Percentiles rank a stretch among this genome's conserved stretches.
Conservation (phyloP, 2,113 vertebrate genomes). For the Burhinus oedicnemus region DNA sequence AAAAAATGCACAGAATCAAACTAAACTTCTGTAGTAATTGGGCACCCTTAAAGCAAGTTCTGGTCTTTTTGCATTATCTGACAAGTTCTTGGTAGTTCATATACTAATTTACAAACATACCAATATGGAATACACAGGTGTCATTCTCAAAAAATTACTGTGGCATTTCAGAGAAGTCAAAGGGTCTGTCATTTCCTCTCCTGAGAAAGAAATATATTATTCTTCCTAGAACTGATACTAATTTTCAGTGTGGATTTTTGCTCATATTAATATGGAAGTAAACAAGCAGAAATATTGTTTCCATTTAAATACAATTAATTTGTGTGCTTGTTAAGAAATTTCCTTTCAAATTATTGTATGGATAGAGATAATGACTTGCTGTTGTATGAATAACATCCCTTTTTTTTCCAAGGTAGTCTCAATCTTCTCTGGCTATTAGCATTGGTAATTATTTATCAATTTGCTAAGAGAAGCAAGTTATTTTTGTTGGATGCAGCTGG, state of each 20-base stretch:
- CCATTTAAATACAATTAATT: neutral
- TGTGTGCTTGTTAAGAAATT: neutral
- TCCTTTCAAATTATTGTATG: neutral
- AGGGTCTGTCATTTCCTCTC: neutral
- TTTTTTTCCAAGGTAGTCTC: neutral
- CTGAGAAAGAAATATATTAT: neutral
- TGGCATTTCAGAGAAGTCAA: neutral
- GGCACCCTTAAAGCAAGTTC: neutral
- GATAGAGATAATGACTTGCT: neutral
- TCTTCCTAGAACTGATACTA: neutral
- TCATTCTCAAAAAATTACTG: neutral
- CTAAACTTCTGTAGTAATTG: neutral
- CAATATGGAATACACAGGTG: neutral
- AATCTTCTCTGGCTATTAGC: neutral
- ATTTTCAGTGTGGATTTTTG: neutral
- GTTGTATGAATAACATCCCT: neutral
- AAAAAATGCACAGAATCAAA: neutral
- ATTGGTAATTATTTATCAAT: neutral
- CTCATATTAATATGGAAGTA: neutral
- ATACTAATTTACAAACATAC: neutral
- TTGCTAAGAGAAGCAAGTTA: neutral
- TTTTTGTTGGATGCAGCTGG: neutral
- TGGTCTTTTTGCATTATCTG: neutral
- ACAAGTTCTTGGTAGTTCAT: neutral
- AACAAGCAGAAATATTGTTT: neutral